Evolutionary conservation across 2,113 vertebrate genomes (phyloP).

Genomic region (Lontra canadensis): DNA sequence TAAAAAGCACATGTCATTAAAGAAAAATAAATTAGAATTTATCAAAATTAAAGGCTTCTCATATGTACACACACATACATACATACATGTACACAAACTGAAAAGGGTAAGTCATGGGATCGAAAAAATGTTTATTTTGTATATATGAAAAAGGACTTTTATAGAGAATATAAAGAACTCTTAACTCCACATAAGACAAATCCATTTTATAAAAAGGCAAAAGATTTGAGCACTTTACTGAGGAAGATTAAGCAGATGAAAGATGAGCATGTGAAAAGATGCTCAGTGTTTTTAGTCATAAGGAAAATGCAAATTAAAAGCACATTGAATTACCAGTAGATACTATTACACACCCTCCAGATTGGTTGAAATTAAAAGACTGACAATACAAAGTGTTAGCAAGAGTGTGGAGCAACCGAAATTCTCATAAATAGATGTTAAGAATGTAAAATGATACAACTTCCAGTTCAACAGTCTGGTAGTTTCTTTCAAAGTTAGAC

Average conservation of each 20-base stretch:
- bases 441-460: conserved; percentile 19
- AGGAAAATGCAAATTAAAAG: background rate
- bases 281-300: background rate
- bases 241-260: background rate
- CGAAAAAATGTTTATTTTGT: background rate
- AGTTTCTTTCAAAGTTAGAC: conserved; percentile 8
- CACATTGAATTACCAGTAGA: background rate
- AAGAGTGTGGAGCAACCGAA: background rate
- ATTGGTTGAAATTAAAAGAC: background rate
- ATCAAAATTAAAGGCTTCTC: background rate
- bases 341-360: background rate
- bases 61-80: background rate
- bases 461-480: background rate
- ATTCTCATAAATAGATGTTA: background rate
- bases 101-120: background rate
- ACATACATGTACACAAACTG: background rate
- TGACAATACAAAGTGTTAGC: background rate
- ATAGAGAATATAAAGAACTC: background rate
- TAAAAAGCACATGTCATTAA: background rate
- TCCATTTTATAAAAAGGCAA: background rate
- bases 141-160: background rate
- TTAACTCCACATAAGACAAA: background rate
- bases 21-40: background rate
- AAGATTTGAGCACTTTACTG: background rate
- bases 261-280: background rate